Percentiles rank a stretch among this genome's conserved stretches.
Evolutionary conservation across 2,113 vertebrate genomes (phyloP).

Genomic region (Oxygymnocypris stewartii): DNA sequence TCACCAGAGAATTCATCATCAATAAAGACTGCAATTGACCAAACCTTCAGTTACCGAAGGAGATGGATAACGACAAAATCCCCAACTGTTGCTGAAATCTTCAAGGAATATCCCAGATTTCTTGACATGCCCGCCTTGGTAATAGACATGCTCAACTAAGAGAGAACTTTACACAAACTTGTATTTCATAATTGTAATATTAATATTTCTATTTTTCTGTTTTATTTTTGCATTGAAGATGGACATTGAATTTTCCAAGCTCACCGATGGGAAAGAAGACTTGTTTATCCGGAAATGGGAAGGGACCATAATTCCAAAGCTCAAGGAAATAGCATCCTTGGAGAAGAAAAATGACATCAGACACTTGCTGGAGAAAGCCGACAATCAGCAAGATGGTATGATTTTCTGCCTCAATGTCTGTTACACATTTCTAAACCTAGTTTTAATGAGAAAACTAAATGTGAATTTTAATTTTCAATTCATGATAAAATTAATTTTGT

Average conservation of each 20-base stretch:
- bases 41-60: neutral
- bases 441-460: too few relatives aligned
- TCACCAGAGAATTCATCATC: too few relatives aligned
- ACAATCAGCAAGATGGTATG: neutral
- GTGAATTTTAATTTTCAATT: too few relatives aligned
- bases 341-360: neutral
- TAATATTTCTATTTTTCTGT: too few relatives aligned
- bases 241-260: too few relatives aligned
- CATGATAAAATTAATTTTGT: neutral
- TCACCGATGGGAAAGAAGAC: too few relatives aligned
- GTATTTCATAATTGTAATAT: too few relatives aligned
- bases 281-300: too few relatives aligned
- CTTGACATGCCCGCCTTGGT: too few relatives aligned
- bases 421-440: neutral
- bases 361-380: neutral
- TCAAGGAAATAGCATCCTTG: neutral
- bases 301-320: neutral
- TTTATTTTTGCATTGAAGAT: too few relatives aligned
- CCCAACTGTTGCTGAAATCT: neutral
- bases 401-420: neutral
- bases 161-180: too few relatives aligned
- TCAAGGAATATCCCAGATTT: slow-evolving; percentile 1
- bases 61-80: neutral
- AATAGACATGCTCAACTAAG: too few relatives aligned
- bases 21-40: neutral